Base-by-base conservation (phyloP, 1,140 invertebrate species). In the Caenorhabditis tropicalis region DNA sequence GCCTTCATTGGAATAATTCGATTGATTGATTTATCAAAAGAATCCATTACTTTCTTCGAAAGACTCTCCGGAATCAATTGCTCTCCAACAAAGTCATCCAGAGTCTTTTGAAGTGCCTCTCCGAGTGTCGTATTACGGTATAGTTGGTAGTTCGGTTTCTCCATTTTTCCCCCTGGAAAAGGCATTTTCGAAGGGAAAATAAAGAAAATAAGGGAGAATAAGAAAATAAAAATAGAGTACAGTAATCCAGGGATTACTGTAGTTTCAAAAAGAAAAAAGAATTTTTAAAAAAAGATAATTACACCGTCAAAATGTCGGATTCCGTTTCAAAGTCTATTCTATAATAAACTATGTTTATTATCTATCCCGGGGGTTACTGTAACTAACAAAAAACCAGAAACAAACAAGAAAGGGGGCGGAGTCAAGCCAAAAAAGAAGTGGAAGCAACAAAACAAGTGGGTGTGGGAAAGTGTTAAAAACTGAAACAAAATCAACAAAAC, bases 71-170 rank as follows among this genome's bases (percentile, higher is more conserved):
- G 96, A 87, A 98, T 98, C 93, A 98, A 96, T 24, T 85, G 79
- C 1, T 86, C 84, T 5, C n/a, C 21, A 89, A 97, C 95, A 56
- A 97, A 92, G 92, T 97, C 96, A 90, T 97, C 96, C 9, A 97
- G 93, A 91, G 95, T 97, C 92, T 98, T 96, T 92, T 98, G 97
- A 70, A 99, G 92, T 1, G 96, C 98, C 91, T 97, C 95, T 0
- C 97, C 97, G 85, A 99, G 93, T 1, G 97, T 99, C n/a, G 97
- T 98, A 91, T 98, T 98, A 92, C 97, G 94, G 91, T 99, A 98
- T 12, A 98, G 92, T 92, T 98, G 96, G 93, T 99, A 97, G 87
- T 95, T 94, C 7, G 84, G 46, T 24, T 74, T 74, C 24, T 74
- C 65, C 65, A 74, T 74, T 39, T 27, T 56, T 56, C 12, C 15